Evolutionary conservation across 1,140 invertebrate genomes (phyloP).

Genomic region (Drosophila subobscura): DNA sequence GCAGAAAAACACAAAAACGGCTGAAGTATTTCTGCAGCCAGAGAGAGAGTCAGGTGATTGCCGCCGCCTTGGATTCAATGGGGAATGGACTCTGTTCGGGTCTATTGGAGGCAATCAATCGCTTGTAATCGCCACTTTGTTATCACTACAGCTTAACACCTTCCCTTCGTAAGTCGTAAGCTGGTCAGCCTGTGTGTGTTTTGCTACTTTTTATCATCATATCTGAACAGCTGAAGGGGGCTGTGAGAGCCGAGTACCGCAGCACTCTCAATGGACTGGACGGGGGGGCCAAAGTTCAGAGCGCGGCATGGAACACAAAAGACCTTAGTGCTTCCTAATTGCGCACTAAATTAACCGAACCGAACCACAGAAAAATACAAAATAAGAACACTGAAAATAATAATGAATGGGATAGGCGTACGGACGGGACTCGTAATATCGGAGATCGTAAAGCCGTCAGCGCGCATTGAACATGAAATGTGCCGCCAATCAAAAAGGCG

Average conservation of each 20-base stretch:
- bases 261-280: neutral
- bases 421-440: constrained; percentile 27
- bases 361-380: constrained; percentile 7
- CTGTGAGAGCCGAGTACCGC: constrained; percentile 1
- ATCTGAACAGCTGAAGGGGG: constrained; percentile 40
- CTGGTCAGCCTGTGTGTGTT: constrained; percentile 8
- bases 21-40: constrained; percentile 24
- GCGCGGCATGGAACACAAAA: constrained; percentile 66
- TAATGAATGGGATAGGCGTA: constrained; percentile 61
- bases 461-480: constrained; percentile 65
- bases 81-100: constrained; percentile 28
- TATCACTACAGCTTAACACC: constrained; percentile 70
- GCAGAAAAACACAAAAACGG: constrained; percentile 9
- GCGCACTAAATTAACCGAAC: constrained; percentile 71
- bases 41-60: constrained; percentile 27
- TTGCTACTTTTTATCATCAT: constrained; percentile 62
- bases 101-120: constrained; percentile 31
- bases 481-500: constrained; percentile 79
- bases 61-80: constrained; percentile 14
- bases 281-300: constrained; percentile 63
- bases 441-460: constrained; percentile 46
- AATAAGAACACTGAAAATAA: constrained; percentile 42
- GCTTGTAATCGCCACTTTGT: constrained; percentile 33
- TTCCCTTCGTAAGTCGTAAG: constrained; percentile 48
- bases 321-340: constrained; percentile 73